Evolutionary conservation across 2,888 invertebrate genomes (phyloP), one percentile per base, ranked within the genome.

Genomic region (Hetaerina titia): DNA sequence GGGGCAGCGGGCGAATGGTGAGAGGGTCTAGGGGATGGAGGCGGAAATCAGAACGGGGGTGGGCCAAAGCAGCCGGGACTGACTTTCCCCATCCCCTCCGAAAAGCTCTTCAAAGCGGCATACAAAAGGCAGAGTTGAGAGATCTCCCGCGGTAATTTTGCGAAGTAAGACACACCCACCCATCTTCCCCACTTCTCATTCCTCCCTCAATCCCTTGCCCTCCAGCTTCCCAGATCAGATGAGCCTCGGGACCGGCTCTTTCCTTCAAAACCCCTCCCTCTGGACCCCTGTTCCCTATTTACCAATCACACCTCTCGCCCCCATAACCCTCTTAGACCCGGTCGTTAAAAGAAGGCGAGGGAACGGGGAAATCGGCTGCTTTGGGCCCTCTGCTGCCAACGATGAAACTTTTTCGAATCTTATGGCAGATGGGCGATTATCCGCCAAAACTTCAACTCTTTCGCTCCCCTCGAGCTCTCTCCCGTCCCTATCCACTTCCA

Each of bases 51-150:
- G 56, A 15, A 31, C 15, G 31, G 57, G 45, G 22, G 31, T 22
- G 13, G 89, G 89, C 45, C 56, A 57, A 57, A 13, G 57, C 17
- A 19, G 57, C 4, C 25, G 89, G 57, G 56, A 57, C 89, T 89
- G 22, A 60, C 90, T 90, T 90, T 58, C 60, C 25, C 57, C 58
- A 25, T 60, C 58, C 90, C 58, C 90, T 56, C 25, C 90, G 60
- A 90, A 90, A 90, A 60, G 90, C 90, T 58, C 90, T 90, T 90
- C 60, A 90, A 90, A 90, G 60, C 90, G 90, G 90, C 90, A 60
- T 90, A 90, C 90, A 90, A 90, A 90, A 90, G 90, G 90, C 90
- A 90, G 90, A 90, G 90, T 90, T 90, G 90, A 90, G 90, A 90
- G 90, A 90, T 90, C 90, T 90, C 89, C 25, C 58, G 90, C 58